Base-by-base conservation (phyloP, 2,888 invertebrate species). In the Drosophila nr. perissopoda region DNA sequence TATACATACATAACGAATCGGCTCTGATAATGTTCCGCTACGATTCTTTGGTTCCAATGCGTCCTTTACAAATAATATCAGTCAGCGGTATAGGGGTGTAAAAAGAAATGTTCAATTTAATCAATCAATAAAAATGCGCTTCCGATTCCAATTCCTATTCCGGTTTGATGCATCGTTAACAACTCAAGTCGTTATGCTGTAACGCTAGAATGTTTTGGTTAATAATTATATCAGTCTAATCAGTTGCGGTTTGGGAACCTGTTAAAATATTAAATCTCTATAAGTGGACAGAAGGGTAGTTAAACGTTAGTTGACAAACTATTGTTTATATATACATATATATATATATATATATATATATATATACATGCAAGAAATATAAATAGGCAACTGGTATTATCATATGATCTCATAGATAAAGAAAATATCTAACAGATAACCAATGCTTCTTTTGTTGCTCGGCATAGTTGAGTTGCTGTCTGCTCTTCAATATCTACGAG, bases 401-500 rank as follows among this genome's bases (percentile, higher is more conserved):
- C 51, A 36, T 36, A 60, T 52, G 60, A 60, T 60, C 51, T 11
- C 11, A 21, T 52, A 60, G 60, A 60, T 60, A 60, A 52, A 4
- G 11, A 52, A 36, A 60, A 11, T 52, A 36, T 51, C 27, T 36
- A 29, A 13, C 13, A 59, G 27, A 48, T 34, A 48, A 48, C 29
- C 5, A 57, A 21, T 57, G 16, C 31, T 4, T 29, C 54, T 25
- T 49, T 49, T 27, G 27, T 29, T 40, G 29, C 16, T 29, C 11
- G 45, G 13, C 13, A 21, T 10, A 5, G 31, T 31, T 31, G 31
- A 13, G 34, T 31, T 29, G 18, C 18, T n/a, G 40, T 13, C n/a
- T 38, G 29, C 40, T 57, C 40, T 29, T 40, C 40, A 56, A 56
- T 56, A 38, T 56, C 38, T 56, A 13, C 27, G 8, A 21, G 2